phyloP scores from a whole-genome alignment of 1,140 invertebrate genomes.

The Brachionus plicatilis region DNA sequence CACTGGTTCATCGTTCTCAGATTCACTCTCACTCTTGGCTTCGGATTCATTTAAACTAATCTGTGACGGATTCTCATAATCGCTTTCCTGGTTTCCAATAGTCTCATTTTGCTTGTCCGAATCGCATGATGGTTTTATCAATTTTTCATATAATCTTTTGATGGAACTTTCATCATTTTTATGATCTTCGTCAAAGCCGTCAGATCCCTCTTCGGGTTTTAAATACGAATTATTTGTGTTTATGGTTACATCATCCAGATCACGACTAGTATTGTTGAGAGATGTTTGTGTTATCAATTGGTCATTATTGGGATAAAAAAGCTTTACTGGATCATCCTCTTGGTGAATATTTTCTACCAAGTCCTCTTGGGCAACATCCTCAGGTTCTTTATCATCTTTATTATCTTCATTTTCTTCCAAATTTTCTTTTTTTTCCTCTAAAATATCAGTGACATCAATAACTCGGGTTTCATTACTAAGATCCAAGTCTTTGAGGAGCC shows the following conservation, averaged over 20 bases:
- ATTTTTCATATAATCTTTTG: conserved; percentile 18
- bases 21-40: not conserved
- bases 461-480: not conserved
- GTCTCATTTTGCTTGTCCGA: not conserved
- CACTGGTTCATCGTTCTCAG: not conserved
- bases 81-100: not conserved
- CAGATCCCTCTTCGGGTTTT: not conserved
- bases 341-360: not conserved
- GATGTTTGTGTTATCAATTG: not conserved
- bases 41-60: not conserved
- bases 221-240: not conserved
- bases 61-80: not conserved
- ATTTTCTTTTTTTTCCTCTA: not conserved
- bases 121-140: not conserved
- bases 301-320: conserved; percentile 11
- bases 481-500: conserved; percentile 23
- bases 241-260: not conserved
- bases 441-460: conserved; percentile 29
- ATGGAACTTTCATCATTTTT: conserved; percentile 14
- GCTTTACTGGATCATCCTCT: conserved; percentile 7
- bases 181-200: conserved; percentile 4
- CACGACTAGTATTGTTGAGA: conserved; percentile 1
- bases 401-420: not conserved
- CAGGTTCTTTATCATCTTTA: not conserved
- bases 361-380: not conserved